Conservation (phyloP, 2,113 vertebrate genomes). For the Actenoides lindsayi region DNA sequence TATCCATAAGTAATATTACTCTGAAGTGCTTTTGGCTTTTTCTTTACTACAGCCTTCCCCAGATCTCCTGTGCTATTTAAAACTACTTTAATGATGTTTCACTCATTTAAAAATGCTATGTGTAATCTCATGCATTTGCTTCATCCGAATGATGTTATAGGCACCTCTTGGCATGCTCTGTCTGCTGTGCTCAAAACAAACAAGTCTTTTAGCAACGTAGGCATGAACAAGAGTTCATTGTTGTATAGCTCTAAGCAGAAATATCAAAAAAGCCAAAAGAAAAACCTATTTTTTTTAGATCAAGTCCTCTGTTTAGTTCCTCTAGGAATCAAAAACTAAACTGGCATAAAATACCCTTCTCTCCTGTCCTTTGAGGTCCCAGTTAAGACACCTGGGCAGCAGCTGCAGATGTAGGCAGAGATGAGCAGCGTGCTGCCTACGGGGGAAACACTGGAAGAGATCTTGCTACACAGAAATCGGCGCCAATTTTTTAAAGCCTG, state of each 20-base stretch:
- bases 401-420: neutral
- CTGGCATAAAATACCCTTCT: neutral
- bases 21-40: neutral
- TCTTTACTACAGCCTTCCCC: neutral
- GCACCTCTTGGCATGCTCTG: neutral
- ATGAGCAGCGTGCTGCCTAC: neutral
- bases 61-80: neutral
- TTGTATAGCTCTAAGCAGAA: neutral
- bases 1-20: neutral
- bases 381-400: neutral
- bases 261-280: neutral
- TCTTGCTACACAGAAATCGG: neutral
- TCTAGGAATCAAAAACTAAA: neutral
- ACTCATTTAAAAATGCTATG: neutral
- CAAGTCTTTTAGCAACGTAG: neutral
- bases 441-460: fast-evolving
- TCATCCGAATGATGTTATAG: neutral
- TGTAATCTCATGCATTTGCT: neutral
- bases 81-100: neutral
- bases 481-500: neutral
- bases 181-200: constrained; percentile 17
- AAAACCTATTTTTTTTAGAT: neutral
- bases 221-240: neutral
- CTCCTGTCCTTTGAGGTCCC: neutral
- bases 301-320: neutral